A percentile compares a stretch with the other conserved stretches of the same genome.
Evolutionary conservation across 2,888 invertebrate genomes (phyloP).

Genomic region (Rhodophaea formosa): DNA sequence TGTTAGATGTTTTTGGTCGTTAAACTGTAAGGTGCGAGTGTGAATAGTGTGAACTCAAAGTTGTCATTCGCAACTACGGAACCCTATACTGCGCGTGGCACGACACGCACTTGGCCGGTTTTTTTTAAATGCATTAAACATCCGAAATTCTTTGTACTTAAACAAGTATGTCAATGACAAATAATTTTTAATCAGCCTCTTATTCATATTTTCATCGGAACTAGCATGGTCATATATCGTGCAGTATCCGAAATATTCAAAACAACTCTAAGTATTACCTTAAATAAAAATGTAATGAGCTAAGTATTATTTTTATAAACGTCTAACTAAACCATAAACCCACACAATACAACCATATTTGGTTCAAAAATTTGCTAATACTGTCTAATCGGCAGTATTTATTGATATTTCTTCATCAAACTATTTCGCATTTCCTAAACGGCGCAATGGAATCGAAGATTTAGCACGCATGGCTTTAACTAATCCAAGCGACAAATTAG

Average conservation of each 20-base stretch:
- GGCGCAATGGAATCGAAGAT: background rate
- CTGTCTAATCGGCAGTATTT: background rate
- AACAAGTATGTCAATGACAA: conserved; percentile 8
- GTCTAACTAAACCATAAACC: background rate
- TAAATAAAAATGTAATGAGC: too few relatives aligned
- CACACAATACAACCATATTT: background rate
- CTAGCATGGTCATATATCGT: background rate
- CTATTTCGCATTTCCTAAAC: background rate
- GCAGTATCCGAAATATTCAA: background rate
- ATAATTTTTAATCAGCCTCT: conserved; percentile 1
- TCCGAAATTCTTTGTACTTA: background rate
- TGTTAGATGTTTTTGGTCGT: too few relatives aligned
- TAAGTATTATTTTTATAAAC: background rate
- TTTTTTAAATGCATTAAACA: background rate
- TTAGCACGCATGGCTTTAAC: background rate
- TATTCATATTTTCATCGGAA: conserved; percentile 12
- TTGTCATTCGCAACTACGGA: too few relatives aligned
- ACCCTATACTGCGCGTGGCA: too few relatives aligned
- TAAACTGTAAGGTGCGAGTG: too few relatives aligned
- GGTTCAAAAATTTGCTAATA: background rate
- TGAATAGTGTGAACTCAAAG: too few relatives aligned
- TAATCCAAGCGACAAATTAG: background rate
- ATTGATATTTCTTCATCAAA: background rate
- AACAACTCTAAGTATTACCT: background rate
- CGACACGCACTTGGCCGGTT: too few relatives aligned